phyloP scores from a whole-genome alignment of 2,888 invertebrate genomes.

The Nemurella pictetii region DNA sequence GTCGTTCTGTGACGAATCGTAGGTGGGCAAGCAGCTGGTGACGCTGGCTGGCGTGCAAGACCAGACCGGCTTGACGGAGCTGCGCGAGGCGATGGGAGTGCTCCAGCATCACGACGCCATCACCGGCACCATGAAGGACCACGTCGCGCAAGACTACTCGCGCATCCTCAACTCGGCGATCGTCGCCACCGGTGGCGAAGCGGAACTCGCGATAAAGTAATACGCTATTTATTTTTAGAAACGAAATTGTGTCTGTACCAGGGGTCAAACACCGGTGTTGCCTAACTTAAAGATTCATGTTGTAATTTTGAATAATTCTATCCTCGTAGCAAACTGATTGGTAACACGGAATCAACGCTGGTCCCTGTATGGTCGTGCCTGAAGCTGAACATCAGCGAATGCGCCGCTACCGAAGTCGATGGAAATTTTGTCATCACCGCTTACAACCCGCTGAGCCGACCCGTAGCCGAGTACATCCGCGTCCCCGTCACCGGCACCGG shows the following conservation, averaged over 20 bases:
- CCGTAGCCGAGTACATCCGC: conserved; percentile 57
- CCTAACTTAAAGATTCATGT: too few species aligned
- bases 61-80: conserved; percentile 43
- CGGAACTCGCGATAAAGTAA: background rate
- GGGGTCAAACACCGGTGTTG: too few species aligned
- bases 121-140: conserved; percentile 52
- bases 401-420: conserved; percentile 57
- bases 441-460: conserved; percentile 65
- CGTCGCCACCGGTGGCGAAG: conserved; percentile 49
- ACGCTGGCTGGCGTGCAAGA: conserved; percentile 42
- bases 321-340: conserved; percentile 17
- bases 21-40: conserved; percentile 48
- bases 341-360: background rate
- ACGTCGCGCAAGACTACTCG: conserved; percentile 77
- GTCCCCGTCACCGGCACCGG: conserved; percentile 54
- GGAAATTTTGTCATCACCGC: conserved; percentile 59
- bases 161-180: conserved; percentile 72
- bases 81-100: conserved; percentile 51
- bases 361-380: conserved; percentile 53
- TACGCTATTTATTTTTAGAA: too few species aligned
- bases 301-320: too few species aligned
- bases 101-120: conserved; percentile 61
- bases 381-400: conserved; percentile 64
- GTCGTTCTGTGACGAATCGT: too few species aligned
- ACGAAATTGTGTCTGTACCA: too few species aligned